Conservation (phyloP, 2,113 vertebrate genomes). For the Tretioscincus oriximinensis region DNA sequence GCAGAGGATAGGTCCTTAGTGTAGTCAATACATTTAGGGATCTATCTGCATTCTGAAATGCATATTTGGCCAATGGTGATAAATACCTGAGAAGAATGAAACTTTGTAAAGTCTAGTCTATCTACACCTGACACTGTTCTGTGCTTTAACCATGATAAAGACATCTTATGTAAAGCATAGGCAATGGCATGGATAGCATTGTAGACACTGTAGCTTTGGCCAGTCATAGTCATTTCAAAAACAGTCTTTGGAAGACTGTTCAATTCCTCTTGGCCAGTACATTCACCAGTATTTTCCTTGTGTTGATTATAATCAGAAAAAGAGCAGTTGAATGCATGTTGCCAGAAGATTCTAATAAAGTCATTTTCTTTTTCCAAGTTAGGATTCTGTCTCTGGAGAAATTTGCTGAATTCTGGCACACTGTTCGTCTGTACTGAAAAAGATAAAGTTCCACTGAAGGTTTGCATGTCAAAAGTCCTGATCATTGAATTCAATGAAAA, state of each 20-base stretch:
- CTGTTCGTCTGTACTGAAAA: no score
- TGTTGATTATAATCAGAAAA: not conserved
- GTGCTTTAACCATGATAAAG: not conserved
- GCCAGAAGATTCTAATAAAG: not conserved
- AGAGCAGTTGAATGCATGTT: not conserved
- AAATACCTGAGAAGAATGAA: not conserved
- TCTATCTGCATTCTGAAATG: no score
- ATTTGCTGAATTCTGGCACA: not conserved
- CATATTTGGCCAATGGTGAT: not conserved
- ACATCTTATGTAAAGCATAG: not conserved
- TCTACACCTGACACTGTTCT: not conserved
- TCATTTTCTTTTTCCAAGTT: not conserved
- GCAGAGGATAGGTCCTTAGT: no score
- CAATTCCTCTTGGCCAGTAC: not conserved
- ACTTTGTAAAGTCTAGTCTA: not conserved
- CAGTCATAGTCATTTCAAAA: constrained; percentile 1
- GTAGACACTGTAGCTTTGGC: not conserved
- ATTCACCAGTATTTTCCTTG: not conserved
- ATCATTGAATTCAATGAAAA: no score
- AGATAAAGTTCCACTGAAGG: no score
- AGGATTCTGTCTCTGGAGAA: not conserved
- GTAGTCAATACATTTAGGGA: no score
- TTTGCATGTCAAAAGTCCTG: no score
- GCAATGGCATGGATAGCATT: not conserved
- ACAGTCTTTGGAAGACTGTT: not conserved